Evolutionary conservation across 53 echinoderm and acorn worm genomes (phyloP).

Genomic region (Holothuria scabra): DNA sequence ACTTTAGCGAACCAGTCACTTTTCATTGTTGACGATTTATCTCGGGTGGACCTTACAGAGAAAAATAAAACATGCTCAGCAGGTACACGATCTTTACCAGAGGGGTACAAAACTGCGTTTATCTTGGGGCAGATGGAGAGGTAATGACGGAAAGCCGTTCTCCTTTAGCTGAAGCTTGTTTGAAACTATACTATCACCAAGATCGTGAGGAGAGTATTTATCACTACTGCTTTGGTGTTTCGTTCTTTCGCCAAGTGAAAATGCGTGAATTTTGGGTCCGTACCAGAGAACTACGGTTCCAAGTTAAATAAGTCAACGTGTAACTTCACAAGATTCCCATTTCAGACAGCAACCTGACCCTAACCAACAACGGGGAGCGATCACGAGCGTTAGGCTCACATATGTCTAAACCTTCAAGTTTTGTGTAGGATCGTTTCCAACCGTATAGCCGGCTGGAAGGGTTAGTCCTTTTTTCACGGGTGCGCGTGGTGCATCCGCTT

Average conservation of each 20-base stretch:
- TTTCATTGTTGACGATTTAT: no score
- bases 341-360: slow-evolving; percentile 4
- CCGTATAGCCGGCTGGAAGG: slow-evolving; percentile 9
- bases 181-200: slow-evolving; percentile 7
- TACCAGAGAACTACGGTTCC: slow-evolving; percentile 8
- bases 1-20: no score
- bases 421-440: slow-evolving; percentile 12
- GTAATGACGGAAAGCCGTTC: background rate
- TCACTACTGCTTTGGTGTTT: background rate
- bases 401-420: no score
- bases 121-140: background rate
- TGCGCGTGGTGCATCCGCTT: no score
- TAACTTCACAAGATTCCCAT: slow-evolving; percentile 4
- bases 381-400: no score
- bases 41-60: no score
- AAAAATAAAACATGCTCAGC: background rate
- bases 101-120: background rate
- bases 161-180: slow-evolving; percentile 7
- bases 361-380: no score
- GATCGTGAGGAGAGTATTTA: background rate
- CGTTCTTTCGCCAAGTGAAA: slow-evolving; percentile 4
- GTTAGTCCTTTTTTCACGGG: slow-evolving; percentile 2
- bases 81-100: background rate
- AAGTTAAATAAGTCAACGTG: slow-evolving; percentile 12
- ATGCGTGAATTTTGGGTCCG: background rate